Percentiles rank a stretch among this genome's conserved stretches.
Conservation (phyloP, 2,888 invertebrate genomes). For the Lagria hirta region DNA sequence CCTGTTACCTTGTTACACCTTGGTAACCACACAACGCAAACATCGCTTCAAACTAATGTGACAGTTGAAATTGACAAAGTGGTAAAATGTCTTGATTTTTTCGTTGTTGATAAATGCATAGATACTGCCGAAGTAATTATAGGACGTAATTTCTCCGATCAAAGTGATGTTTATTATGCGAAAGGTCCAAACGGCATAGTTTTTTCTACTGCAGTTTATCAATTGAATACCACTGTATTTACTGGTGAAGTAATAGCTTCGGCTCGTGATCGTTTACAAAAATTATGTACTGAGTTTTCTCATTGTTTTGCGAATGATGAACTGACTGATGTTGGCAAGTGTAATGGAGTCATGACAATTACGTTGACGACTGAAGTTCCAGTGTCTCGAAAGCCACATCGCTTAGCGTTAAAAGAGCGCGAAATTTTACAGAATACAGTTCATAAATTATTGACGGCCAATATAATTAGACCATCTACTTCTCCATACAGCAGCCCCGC, state of each 20-base stretch:
- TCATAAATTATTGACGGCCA: background rate
- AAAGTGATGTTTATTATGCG: background rate
- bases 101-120: conserved; percentile 4
- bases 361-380: background rate
- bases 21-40: background rate
- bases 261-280: background rate
- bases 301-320: conserved; percentile 1
- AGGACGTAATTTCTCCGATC: conserved; percentile 2
- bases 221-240: background rate
- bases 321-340: conserved; percentile 2
- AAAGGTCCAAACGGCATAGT: conserved; percentile 9
- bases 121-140: conserved; percentile 1
- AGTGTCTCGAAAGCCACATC: conserved; percentile 1
- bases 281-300: background rate
- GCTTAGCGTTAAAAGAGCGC: background rate
- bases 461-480: background rate
- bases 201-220: background rate
- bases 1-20: background rate
- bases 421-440: conserved; percentile 1
- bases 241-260: background rate
- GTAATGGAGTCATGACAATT: background rate
- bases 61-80: background rate
- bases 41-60: background rate
- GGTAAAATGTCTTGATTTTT: background rate
- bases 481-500: conserved; percentile 4